Percentiles rank a stretch among this genome's conserved stretches.
These are phyloP conservation scores for Panagrolaimus sp. DNA, from an alignment of 1,140 invertebrate species.

Conservation along the genomic window DNA sequence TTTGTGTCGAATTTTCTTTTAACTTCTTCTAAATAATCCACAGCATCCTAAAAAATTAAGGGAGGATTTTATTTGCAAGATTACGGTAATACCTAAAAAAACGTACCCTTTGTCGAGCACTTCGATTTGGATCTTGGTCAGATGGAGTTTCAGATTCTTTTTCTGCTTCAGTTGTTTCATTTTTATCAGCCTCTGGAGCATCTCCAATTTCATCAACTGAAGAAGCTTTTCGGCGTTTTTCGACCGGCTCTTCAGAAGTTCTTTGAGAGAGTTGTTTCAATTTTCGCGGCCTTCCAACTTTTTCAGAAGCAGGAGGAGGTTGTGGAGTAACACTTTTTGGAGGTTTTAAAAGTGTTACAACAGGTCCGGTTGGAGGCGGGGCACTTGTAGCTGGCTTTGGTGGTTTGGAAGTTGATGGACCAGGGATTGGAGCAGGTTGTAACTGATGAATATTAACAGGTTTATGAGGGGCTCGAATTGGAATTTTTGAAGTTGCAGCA, in stretches of 20 bases:
- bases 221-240: no score
- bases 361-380: no score
- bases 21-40: constrained; percentile 95
- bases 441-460: no score
- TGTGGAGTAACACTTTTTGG: no score
- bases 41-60: constrained; percentile 88
- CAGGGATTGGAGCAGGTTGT: no score
- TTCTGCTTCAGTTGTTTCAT: neutral
- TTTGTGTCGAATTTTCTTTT: constrained; percentile 95
- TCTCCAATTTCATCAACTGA: neutral
- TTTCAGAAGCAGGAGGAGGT: no score
- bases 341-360: no score
- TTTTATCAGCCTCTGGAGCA: neutral
- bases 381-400: no score
- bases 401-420: no score
- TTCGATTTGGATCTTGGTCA: neutral
- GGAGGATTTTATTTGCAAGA: constrained; percentile 25
- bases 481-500: neutral
- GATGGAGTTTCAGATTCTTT: neutral
- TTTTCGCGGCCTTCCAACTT: no score
- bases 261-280: no score
- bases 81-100: constrained; percentile 9
- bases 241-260: neutral
- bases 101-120: constrained; percentile 24
- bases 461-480: neutral